Evolutionary conservation across 2,113 vertebrate genomes (phyloP).

Genomic region (Mesembrinibis cayennensis): DNA sequence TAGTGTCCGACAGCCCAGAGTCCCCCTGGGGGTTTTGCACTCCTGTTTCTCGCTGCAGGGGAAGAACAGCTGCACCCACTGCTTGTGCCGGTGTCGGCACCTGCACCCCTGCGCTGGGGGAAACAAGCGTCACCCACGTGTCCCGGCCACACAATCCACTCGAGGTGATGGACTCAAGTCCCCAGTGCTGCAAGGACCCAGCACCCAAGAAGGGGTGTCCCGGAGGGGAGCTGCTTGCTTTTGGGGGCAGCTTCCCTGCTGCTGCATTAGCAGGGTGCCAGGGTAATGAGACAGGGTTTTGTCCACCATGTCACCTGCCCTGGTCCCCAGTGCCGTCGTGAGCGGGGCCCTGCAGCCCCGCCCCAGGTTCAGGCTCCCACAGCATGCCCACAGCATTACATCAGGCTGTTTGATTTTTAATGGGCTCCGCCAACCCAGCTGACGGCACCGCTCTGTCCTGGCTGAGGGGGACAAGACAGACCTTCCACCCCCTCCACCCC

Average conservation of each 20-base stretch:
- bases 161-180: fast-evolving
- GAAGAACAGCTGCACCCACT: neutral
- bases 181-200: neutral
- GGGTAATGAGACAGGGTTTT: neutral
- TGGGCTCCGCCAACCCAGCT: neutral
- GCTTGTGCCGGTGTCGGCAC: neutral
- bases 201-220: neutral
- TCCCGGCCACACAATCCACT: neutral
- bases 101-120: neutral
- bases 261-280: neutral
- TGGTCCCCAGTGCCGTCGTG: fast-evolving
- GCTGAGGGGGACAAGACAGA: neutral
- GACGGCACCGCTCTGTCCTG: neutral
- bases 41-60: neutral
- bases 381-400: fast-evolving
- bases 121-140: neutral
- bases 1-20: neutral
- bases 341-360: fast-evolving
- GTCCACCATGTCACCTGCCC: neutral
- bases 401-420: constrained; percentile 16
- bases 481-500: neutral
- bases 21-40: neutral
- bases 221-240: neutral
- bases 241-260: fast-evolving
- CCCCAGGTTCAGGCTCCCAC: neutral